Evolutionary conservation across 2,113 vertebrate genomes (phyloP), one percentile per base, ranked within the genome.

Genomic region (Pagrus major): DNA sequence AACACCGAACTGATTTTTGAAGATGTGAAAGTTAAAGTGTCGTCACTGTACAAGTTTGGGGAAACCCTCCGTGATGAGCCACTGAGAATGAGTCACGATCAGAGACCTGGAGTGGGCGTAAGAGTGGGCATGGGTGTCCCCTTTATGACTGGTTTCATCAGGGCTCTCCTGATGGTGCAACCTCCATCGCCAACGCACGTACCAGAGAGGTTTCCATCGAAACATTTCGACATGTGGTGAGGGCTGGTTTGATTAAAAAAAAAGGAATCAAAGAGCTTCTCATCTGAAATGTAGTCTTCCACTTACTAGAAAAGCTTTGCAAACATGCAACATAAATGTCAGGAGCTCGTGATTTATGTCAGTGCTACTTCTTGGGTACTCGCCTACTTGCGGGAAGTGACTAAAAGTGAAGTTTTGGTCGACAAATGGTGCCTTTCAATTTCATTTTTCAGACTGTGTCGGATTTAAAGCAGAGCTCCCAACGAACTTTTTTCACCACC

Each of bases 111-210:
- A 27, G 71, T 78, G 88, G 88, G 90, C 42, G 93, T 73, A 60
- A 29, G 88, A 63, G 92, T 84, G 78, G 89, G 87, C 70, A 83
- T 58, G 89, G 93, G 89, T 89, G 89, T 93, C 93, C 93, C 93
- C 92, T 89, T 63, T 77, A 84, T 89, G 92, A 93, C 87, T 81
- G 67, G 83, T 90, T 89, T 94, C 90, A 89, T 47, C 93, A 90
- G 93, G 93, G 91, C 85, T 94, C 88, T 94, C 94, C 93, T 72
- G 23, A 71, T 33, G 78, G 79, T 83, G 88, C 77, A 66, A 69
- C 86, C 87, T 84, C 58, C 72, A 31, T 71, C 86, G 20, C 90
- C 85, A 58, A 88, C 86, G 59, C 88, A 78, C 12, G 7, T 44
- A 69, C 63, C 71, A 51, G 54, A 67, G 18, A 86, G 77, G 35